Base-by-base conservation (phyloP, 2,113 vertebrate species). In the Puntigrus tetrazona region DNA sequence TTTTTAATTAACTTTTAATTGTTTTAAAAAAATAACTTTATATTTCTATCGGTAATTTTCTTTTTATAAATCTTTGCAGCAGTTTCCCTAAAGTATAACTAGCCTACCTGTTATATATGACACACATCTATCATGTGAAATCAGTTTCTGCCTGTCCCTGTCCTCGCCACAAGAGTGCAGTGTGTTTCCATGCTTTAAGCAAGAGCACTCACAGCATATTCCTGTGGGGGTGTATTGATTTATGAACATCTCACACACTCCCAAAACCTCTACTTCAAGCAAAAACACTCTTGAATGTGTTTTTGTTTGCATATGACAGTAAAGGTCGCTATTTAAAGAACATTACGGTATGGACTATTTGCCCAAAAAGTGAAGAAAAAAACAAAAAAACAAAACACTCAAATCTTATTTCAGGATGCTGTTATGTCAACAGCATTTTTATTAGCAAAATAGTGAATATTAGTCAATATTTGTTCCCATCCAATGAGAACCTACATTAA, bases 381-480 rank as follows among this genome's bases (percentile, higher is more conserved):
- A 72, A 29, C 27, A 38, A 81, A 69, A 82, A 31, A 84, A 85
- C 69, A 29, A 34, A 38, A 81, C 7, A 31, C 27, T 65, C 31
- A 72, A 25, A 63, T n/a, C 65, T 11, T 27, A 84, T 91, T 84
- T 93, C 85, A 91, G 88, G 85, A 86, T 91, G 90, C 92, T 43
- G 83, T 89, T 79, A 91, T 89, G 91, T 89, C 75, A 92, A 91
- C 3, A 88, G 89, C 93, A 93, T 86, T 93, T 94, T 94, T 94
- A 94, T 93, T 94, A 93, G 91, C 92, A 94, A 94, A 94, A 93
- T 86, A 90, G 92, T 93, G 89, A 89, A 92, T 88, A 93, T 92
- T 93, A 93, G 91, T 93, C 89, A 87, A 91, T 90, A 89, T 90
- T 90, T 76, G 87, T 91, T 91, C 91, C 90, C 92, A 90, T 91